These are phyloP conservation scores for Clarias macrocephalus DNA, from an alignment of 2,113 vertebrate species.

Conservation along the genomic window DNA sequence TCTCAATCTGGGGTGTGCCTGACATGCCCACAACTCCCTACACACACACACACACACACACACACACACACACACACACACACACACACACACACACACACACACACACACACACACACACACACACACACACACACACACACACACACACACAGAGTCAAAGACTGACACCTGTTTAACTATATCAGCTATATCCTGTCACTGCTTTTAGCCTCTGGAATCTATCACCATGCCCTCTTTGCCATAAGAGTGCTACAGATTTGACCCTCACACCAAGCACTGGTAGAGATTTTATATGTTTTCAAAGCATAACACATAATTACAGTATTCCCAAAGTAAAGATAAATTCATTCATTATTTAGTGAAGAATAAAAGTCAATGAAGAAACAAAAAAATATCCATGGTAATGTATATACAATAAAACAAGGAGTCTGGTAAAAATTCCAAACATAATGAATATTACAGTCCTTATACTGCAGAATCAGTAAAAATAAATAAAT, in stretches of 20 bases:
- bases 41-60: constrained; percentile 5
- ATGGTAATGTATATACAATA: neutral
- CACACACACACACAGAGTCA: neutral
- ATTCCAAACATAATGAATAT: neutral
- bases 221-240: constrained; percentile 7
- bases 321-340: neutral
- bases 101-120: neutral
- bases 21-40: neutral
- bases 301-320: neutral
- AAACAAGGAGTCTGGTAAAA: neutral
- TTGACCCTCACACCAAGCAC: constrained; percentile 1
- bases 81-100: neutral
- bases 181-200: constrained; percentile 34
- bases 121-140: constrained; percentile 22
- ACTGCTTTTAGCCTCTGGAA: constrained; percentile 51
- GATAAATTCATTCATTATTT: neutral
- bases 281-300: neutral
- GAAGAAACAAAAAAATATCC: neutral
- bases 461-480: neutral
- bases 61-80: constrained; percentile 18
- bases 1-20: constrained; percentile 28
- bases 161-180: constrained; percentile 44
- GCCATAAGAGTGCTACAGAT: neutral
- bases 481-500: neutral
- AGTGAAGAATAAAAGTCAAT: neutral